Evolutionary conservation across 2,113 vertebrate genomes (phyloP), one percentile per base, ranked within the genome.

Genomic region (Irena cyanogastra): DNA sequence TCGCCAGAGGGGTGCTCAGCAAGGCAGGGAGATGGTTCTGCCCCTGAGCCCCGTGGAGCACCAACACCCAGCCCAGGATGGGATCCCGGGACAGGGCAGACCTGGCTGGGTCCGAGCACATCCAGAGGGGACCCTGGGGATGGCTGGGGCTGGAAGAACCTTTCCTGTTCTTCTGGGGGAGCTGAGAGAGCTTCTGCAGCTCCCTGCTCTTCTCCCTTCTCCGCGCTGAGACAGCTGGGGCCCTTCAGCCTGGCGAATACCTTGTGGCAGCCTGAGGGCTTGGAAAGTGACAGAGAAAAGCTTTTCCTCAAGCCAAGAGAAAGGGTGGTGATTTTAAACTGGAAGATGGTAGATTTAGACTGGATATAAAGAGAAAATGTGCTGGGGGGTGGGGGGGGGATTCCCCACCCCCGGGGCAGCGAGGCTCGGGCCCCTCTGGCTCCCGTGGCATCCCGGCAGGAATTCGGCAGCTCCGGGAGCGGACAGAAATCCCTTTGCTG

Each of bases 381-480:
- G 9, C 3, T 14, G 13, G 19, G 39, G 76, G 16, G n/a, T 19
- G 47, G 45, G 57, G 37, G 33, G 20, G 33, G 24, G 12, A 37
- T 27, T 28, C 22, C 18, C 18, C 63, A 33, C 13, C 39, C 44
- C 39, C 7, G 60, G 15, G 15, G 9, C 80, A 83, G 39, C 28
- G 33, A 45, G 64, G 28, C 19, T 59, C 7, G 20, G 56, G 35
- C 41, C 6, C 8, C 42, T 23, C 28, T 3, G 42, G 30, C 52
- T 39, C 9, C 35, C 0, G 1, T 1, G n/a, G 28, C 79, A 17
- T 12, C 42, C 37, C 68, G 1, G 33, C 5, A 5, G 50, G 60
- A 16, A 27, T 33, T 1, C 3, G 45, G 2, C 8, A 1, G 27
- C 9, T 0, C 42, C 52, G 1, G 72, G 54, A 53, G n/a, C 5